Conservation (phyloP, 1,140 invertebrate genomes). For the Pomacea maculata region DNA sequence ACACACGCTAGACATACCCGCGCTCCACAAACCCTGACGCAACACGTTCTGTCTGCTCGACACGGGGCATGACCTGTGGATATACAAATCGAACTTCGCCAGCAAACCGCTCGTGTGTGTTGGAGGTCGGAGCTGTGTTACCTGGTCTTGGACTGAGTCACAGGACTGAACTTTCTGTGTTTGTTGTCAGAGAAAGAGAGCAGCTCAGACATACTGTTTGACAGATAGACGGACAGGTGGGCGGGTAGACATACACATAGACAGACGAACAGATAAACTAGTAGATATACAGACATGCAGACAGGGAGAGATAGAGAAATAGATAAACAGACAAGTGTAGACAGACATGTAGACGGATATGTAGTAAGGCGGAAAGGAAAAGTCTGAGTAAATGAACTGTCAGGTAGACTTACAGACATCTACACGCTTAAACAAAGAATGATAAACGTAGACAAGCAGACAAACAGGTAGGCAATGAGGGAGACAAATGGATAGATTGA, state of each 20-base stretch:
- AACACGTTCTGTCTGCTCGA: no score
- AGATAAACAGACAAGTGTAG: background rate
- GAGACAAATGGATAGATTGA: background rate
- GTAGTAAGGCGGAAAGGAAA: background rate
- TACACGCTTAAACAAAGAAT: background rate
- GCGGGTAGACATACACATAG: no score
- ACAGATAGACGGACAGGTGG: background rate
- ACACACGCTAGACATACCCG: no score
- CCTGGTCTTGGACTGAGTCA: no score
- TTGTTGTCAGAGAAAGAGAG: no score
- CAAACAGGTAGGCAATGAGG: background rate
- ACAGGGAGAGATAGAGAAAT: background rate
- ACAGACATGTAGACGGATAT: background rate
- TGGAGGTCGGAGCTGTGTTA: background rate
- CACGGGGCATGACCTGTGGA: background rate
- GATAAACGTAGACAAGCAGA: background rate
- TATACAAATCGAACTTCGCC: background rate
- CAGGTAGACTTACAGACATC: background rate
- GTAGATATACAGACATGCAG: background rate
- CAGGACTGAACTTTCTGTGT: no score
- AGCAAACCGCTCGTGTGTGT: no score
- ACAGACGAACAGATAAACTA: background rate
- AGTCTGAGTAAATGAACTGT: no score
- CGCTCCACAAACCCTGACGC: no score
- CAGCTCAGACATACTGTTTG: no score